Percentiles rank a stretch among this genome's conserved stretches.
These are phyloP conservation scores for Morone saxatilis DNA, from an alignment of 2,113 vertebrate genomes.

Conservation along the genomic window DNA sequence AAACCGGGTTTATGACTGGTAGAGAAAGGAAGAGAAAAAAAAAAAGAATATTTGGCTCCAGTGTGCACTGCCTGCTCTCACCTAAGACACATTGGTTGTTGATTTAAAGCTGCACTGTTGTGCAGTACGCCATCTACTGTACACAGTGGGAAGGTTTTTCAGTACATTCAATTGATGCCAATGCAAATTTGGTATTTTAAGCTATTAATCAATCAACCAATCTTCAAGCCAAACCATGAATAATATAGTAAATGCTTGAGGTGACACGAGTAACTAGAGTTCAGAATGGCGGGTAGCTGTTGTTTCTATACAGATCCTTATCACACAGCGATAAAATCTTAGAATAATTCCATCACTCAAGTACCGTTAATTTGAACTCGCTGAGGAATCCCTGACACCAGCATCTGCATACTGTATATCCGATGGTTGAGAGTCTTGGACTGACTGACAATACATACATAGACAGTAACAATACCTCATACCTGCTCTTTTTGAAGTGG, in stretches of 20 bases:
- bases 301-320: slow-evolving; percentile 13
- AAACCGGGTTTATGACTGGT: slow-evolving; percentile 17
- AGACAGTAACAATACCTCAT: slow-evolving; percentile 39
- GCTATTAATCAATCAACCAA: slow-evolving; percentile 18
- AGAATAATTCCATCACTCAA: slow-evolving; percentile 2
- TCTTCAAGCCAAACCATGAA: slow-evolving; percentile 24
- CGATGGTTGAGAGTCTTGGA: neutral
- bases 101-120: slow-evolving; percentile 53
- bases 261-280: slow-evolving; percentile 24
- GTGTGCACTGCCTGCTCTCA: slow-evolving; percentile 59
- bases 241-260: slow-evolving; percentile 27
- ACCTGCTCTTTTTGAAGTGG: slow-evolving; percentile 24
- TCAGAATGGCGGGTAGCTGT: slow-evolving; percentile 4
- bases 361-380: slow-evolving; percentile 6
- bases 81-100: slow-evolving; percentile 74
- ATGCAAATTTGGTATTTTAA: slow-evolving; percentile 47
- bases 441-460: slow-evolving; percentile 4
- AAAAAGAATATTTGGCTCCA: slow-evolving; percentile 53
- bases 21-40: slow-evolving; percentile 3
- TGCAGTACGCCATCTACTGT: slow-evolving; percentile 44
- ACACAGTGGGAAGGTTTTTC: slow-evolving; percentile 67
- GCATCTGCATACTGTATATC: neutral
- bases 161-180: slow-evolving; percentile 73
- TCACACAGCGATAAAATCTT: slow-evolving; percentile 5
- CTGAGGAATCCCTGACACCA: slow-evolving; percentile 34